A percentile compares a stretch with the other conserved stretches of the same genome.
Evolutionary conservation across 2,797 vertebrate species (phyloP).

Genomic region (Amphiprion clarkii): DNA sequence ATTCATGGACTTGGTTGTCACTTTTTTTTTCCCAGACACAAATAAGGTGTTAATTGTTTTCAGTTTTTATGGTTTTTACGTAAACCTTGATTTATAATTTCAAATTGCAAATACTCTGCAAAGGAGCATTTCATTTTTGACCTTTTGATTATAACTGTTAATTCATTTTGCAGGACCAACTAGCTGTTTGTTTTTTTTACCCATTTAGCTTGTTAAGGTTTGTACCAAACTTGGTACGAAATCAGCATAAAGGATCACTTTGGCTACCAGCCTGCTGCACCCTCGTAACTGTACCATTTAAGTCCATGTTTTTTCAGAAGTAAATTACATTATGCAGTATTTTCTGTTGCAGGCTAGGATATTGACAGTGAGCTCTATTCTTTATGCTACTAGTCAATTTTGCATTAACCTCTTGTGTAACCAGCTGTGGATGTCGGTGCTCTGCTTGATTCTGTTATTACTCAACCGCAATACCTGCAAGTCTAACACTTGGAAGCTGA

Average conservation of each 20-base stretch:
- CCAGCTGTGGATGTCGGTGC: neutral
- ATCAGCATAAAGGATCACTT: slow-evolving; percentile 53
- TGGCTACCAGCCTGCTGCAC: neutral
- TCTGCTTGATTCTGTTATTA: slow-evolving; percentile 7
- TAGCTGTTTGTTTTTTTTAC: too few relatives aligned
- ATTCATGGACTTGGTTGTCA: neutral
- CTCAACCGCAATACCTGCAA: neutral
- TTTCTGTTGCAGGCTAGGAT: neutral
- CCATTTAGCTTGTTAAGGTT: too few relatives aligned
- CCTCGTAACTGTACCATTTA: neutral
- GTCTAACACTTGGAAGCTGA: neutral
- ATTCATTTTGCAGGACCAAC: too few relatives aligned
- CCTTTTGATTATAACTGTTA: neutral
- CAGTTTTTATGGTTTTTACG: too few relatives aligned
- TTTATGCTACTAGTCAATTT: slow-evolving; percentile 4
- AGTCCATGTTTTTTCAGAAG: neutral
- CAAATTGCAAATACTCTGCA: too few relatives aligned
- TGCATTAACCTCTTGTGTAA: neutral
- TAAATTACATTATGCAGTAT: neutral
- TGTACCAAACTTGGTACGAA: neutral
- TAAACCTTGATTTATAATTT: too few relatives aligned
- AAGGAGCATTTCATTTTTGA: neutral
- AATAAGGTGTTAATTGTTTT: too few relatives aligned
- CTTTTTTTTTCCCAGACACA: too few relatives aligned
- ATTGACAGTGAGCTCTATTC: neutral